phyloP scores from a whole-genome alignment of 1,140 invertebrate genomes.

The Leptestheria dahalacensis region DNA sequence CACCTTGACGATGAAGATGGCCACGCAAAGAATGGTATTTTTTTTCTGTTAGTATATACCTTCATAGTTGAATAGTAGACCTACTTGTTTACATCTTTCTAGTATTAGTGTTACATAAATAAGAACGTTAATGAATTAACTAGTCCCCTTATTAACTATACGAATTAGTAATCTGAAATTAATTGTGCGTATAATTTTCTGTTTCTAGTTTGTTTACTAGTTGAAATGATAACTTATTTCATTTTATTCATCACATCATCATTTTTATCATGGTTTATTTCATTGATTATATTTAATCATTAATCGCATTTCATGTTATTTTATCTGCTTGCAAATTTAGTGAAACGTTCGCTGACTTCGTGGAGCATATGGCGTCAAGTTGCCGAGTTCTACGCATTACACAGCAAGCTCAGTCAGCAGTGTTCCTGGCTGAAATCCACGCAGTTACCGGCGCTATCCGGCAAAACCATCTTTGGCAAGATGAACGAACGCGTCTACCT shows the following conservation, averaged over 20 bases:
- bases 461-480: slow-evolving; percentile 64
- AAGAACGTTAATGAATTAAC: neutral
- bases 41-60: too few relatives aligned
- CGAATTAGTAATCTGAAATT: too few relatives aligned
- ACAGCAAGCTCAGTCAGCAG: slow-evolving; percentile 60
- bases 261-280: too few relatives aligned
- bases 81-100: neutral
- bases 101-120: neutral
- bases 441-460: slow-evolving; percentile 59
- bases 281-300: too few relatives aligned
- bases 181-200: too few relatives aligned
- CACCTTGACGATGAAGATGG: slow-evolving; percentile 39
- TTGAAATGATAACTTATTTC: too few relatives aligned
- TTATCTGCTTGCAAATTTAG: too few relatives aligned
- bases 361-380: slow-evolving; percentile 72
- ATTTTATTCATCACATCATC: too few relatives aligned
- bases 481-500: slow-evolving; percentile 51
- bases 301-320: too few relatives aligned
- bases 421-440: slow-evolving; percentile 60
- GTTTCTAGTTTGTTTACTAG: too few relatives aligned
- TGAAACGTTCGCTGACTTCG: neutral
- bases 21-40: neutral
- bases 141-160: too few relatives aligned
- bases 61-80: too few relatives aligned
- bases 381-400: slow-evolving; percentile 66